Conservation (phyloP, 2,888 invertebrate genomes). For the Volucella inanis region DNA sequence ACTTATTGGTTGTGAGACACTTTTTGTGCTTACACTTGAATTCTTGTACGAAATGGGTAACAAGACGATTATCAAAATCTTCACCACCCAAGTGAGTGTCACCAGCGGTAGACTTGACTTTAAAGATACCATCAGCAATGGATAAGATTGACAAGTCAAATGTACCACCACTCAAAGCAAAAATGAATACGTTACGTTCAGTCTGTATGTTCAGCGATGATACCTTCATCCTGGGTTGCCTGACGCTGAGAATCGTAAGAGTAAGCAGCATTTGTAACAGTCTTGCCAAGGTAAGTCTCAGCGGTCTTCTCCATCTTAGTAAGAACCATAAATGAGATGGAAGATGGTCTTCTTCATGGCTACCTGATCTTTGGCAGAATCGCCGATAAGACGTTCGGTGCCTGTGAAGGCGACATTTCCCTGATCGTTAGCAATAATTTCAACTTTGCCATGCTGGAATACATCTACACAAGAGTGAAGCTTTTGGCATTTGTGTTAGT, state of each 20-base stretch:
- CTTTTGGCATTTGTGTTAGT: slow-evolving; percentile 83
- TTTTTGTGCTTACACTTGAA: slow-evolving; percentile 97
- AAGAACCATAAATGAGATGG: slow-evolving; percentile 96
- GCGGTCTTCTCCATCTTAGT: slow-evolving; percentile 97
- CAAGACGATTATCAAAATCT: slow-evolving; percentile 96
- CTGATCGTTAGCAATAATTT: slow-evolving; percentile 95
- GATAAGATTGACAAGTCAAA: slow-evolving; percentile 98
- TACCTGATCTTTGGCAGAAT: slow-evolving; percentile 93
- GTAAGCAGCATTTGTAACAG: slow-evolving; percentile 94
- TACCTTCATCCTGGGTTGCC: slow-evolving; percentile 96
- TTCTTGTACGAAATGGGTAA: slow-evolving; percentile 94
- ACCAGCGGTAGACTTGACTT: slow-evolving; percentile 97
- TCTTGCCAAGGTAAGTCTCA: slow-evolving; percentile 94
- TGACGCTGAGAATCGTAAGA: slow-evolving; percentile 96
- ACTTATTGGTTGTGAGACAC: slow-evolving; percentile 93
- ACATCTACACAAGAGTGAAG: slow-evolving; percentile 97
- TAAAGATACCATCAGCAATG: slow-evolving; percentile 97
- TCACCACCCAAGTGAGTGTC: slow-evolving; percentile 98
- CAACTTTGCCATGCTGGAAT: slow-evolving; percentile 95
- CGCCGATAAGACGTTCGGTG: slow-evolving; percentile 93
- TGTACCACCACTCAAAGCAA: slow-evolving; percentile 97
- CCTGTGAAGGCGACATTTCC: slow-evolving; percentile 95
- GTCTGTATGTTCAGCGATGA: slow-evolving; percentile 94
- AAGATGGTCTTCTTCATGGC: slow-evolving; percentile 96
- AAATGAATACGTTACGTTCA: slow-evolving; percentile 93